Base-by-base conservation (phyloP, 2,888 invertebrate species). In the Stenichneumon culpator region DNA sequence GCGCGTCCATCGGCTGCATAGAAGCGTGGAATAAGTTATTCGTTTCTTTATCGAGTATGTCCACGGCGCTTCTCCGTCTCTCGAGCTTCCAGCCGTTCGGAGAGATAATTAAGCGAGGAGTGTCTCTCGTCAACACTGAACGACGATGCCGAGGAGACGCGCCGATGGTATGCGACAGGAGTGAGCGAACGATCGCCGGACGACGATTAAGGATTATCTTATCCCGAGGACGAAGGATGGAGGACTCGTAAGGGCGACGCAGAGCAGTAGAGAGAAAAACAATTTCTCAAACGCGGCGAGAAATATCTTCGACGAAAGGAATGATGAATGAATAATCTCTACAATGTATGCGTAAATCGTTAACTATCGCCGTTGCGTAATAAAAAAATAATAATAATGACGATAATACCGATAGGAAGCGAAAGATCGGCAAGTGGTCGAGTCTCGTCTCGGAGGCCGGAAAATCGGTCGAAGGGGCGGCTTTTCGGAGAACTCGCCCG, bases 141-240 rank as follows among this genome's bases (percentile, higher is more conserved):
- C 68, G 84, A 84, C 77, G 81, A 78, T 68, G 80, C n/a, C 19
- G 80, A 84, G 65, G 54, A 79, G 44, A 60, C 32, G 52, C 32
- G 19, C n/a, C 54, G 32, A 72, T 52, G 70, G 68, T 22, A 63
- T 73, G 73, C 60, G 54, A 72, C 72, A 36, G 22, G 54, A 54
- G 54, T 54, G 54, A 54, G 54, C 54, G 54, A 54, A 54, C 54
- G 54, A 54, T 54, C 39, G 39, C 9, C 54, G 54, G 22, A 19
- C 22, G 19, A 19, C 54, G 22, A 19, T 22, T 9, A 5, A 54
- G 54, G 19, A 54, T 19, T 39, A 39, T 9, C 19, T 9, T 54
- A 11, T 54, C 11, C 19, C 22, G 6, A 22, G 22, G 19, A 54
- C 9, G 54, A 54, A 22, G 54, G 52, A 52, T 7, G 4, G 19